Conservation (phyloP, 2,888 invertebrate genomes). For the Archaeoteleia sp. region DNA sequence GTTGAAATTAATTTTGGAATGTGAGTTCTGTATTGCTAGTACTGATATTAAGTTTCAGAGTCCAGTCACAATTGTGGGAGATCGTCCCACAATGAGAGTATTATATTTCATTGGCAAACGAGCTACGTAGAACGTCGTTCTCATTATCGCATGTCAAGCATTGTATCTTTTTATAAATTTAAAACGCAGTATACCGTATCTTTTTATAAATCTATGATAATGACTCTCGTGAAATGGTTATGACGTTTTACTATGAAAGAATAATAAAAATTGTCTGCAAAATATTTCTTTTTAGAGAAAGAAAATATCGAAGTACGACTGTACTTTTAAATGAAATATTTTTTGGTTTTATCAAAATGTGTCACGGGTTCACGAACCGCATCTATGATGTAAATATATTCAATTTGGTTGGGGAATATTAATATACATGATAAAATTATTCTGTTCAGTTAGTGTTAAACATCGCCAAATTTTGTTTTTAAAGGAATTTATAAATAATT, state of each 20-base stretch:
- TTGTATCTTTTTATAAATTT: conserved; percentile 9
- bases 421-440: too few species aligned
- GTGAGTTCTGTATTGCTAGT: conserved; percentile 19
- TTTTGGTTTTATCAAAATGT: too few species aligned
- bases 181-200: conserved; percentile 6
- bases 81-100: conserved; percentile 14
- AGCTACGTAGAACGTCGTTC: conserved; percentile 9
- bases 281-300: too few species aligned
- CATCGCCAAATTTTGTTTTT: too few species aligned
- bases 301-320: too few species aligned
- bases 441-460: too few species aligned
- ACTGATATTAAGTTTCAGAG: conserved; percentile 22
- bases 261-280: background rate
- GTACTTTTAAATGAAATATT: too few species aligned
- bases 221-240: background rate
- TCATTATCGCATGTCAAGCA: conserved; percentile 18
- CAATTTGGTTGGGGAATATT: too few species aligned
- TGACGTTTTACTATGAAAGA: background rate
- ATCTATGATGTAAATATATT: too few species aligned
- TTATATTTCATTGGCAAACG: conserved; percentile 20
- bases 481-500: too few species aligned
- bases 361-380: too few species aligned
- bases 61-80: conserved; percentile 20
- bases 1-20: conserved; percentile 21
- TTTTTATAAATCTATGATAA: conserved; percentile 7